Evolutionary conservation across 1,140 invertebrate species (phyloP).

Genomic region (Fopius arisanus): DNA sequence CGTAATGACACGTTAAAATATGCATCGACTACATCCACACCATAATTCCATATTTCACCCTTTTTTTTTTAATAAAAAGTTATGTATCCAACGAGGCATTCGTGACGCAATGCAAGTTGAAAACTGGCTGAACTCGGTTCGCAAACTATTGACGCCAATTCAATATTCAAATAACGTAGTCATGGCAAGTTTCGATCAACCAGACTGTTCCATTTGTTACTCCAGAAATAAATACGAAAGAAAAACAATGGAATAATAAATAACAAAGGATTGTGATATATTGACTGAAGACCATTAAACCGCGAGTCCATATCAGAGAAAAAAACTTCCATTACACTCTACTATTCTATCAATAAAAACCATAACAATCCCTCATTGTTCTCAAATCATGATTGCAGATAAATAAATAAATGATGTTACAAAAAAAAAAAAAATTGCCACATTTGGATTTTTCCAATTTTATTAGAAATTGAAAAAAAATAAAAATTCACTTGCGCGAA

Average conservation of each 20-base stretch:
- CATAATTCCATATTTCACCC: not conserved
- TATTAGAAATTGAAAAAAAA: no score
- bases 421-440: no score
- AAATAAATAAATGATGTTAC: no score
- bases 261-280: not conserved
- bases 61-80: not conserved
- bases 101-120: not conserved
- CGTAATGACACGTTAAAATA: not conserved
- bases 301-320: no score
- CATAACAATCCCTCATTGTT: no score
- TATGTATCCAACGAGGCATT: not conserved
- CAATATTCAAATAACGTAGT: not conserved
- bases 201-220: not conserved
- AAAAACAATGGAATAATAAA: not conserved
- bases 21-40: not conserved
- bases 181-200: not conserved
- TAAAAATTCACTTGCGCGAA: no score
- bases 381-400: no score
- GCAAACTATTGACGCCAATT: not conserved
- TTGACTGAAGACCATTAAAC: not conserved
- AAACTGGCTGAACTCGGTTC: not conserved
- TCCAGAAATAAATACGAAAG: not conserved
- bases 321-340: no score
- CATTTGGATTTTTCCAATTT: no score
- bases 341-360: no score